phyloP scores from a whole-genome alignment of 2,797 vertebrate genomes.

The Xerus rutilus region DNA sequence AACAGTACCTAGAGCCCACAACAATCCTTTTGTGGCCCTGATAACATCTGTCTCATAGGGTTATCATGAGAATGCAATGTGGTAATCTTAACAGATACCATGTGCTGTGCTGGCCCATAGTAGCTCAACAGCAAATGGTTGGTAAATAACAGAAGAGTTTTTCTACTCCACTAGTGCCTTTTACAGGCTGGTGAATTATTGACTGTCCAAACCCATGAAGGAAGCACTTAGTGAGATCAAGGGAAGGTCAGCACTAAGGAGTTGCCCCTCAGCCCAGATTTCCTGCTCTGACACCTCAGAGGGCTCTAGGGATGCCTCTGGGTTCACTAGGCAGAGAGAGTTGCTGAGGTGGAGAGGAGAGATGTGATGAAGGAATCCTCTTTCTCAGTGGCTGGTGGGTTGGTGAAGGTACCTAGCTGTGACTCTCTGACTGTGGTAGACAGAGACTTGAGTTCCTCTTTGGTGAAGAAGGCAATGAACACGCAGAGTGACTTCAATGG shows the following conservation, averaged over 20 bases:
- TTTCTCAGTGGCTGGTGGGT: background rate
- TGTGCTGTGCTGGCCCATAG: background rate
- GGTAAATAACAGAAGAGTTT: background rate
- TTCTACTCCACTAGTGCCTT: background rate
- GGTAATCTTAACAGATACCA: background rate
- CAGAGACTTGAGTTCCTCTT: background rate
- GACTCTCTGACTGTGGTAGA: background rate
- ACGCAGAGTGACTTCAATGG: background rate
- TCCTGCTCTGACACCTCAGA: conserved; percentile 69
- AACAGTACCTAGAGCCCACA: background rate
- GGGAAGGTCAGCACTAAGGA: conserved; percentile 27
- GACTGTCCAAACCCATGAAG: background rate
- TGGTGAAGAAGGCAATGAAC: background rate
- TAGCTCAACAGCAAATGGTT: background rate
- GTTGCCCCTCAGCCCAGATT: conserved; percentile 24
- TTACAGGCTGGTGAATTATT: conserved; percentile 51
- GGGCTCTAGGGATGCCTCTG: background rate
- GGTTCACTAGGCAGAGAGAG: background rate
- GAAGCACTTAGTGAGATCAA: conserved; percentile 7
- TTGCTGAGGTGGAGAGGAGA: background rate
- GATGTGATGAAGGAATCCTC: background rate
- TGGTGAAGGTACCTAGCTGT: background rate
- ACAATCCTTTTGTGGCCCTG: background rate
- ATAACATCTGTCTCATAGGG: background rate
- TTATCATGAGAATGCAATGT: background rate